phyloP scores from a whole-genome alignment of 1,140 invertebrate species.

The Drosophila jambulina region DNA sequence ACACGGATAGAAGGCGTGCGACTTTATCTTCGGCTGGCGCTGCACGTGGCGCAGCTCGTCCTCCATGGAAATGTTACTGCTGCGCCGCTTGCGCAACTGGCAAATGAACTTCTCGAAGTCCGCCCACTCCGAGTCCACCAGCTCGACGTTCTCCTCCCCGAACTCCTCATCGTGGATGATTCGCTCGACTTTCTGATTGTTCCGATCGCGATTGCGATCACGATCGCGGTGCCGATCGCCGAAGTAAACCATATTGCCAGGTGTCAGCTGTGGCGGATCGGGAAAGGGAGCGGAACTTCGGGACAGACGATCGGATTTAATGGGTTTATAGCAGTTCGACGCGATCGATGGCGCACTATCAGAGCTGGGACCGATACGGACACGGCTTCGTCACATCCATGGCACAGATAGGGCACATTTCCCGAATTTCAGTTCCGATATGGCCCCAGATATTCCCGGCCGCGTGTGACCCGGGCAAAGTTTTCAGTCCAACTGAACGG shows the following conservation, averaged over 20 bases:
- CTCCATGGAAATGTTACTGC: slow-evolving; percentile 86
- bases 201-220: slow-evolving; percentile 62
- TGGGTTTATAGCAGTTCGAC: slow-evolving; percentile 30
- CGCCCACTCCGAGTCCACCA: slow-evolving; percentile 85
- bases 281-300: slow-evolving; percentile 9
- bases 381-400: slow-evolving; percentile 38
- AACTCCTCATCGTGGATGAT: slow-evolving; percentile 84
- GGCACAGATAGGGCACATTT: slow-evolving; percentile 52
- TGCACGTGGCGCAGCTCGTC: slow-evolving; percentile 86
- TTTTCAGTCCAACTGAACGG: slow-evolving; percentile 65
- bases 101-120: slow-evolving; percentile 85
- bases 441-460: slow-evolving; percentile 23
- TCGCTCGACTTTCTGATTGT: slow-evolving; percentile 64
- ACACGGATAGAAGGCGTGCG: slow-evolving; percentile 89
- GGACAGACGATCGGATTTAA: slow-evolving; percentile 13
- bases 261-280: slow-evolving; percentile 8
- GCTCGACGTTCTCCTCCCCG: slow-evolving; percentile 84
- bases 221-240: slow-evolving; percentile 69
- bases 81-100: slow-evolving; percentile 86
- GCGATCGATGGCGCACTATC: slow-evolving; percentile 30
- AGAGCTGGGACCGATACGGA: slow-evolving; percentile 34
- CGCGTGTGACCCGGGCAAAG: slow-evolving; percentile 60
- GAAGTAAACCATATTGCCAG: slow-evolving; percentile 70
- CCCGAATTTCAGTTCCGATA: slow-evolving; percentile 30
- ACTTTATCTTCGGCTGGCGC: slow-evolving; percentile 84